A percentile compares a stretch with the other conserved stretches of the same genome.
These are phyloP conservation scores for Haliclystus octoradiatus DNA, from an alignment of 30 jellyfish, hydroid and myxozoan species.

Conservation along the genomic window DNA sequence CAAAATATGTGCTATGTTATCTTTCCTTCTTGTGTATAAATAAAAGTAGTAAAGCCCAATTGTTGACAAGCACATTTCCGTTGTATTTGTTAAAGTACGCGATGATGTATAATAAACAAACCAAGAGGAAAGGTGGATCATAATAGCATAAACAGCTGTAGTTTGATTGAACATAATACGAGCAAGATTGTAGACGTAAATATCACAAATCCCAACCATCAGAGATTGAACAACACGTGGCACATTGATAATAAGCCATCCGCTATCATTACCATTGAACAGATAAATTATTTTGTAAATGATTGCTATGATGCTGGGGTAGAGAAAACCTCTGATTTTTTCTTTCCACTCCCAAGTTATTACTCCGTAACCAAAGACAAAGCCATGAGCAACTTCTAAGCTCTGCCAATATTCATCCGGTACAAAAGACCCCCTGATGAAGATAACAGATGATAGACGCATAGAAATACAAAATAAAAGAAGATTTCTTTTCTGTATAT, in stretches of 20 bases:
- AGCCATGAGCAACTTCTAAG: slow-evolving; percentile 61
- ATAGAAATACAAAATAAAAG: no score
- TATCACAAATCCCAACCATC: slow-evolving; percentile 25
- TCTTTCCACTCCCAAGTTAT: slow-evolving; percentile 79
- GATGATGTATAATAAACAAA: slow-evolving; percentile 63
- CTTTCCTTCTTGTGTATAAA: not conserved
- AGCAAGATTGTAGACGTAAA: slow-evolving; percentile 11
- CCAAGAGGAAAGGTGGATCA: slow-evolving; percentile 52
- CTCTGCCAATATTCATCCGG: slow-evolving; percentile 93
- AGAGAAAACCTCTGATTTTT: slow-evolving; percentile 36
- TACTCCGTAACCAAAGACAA: slow-evolving; percentile 73
- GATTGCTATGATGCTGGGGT: slow-evolving; percentile 37
- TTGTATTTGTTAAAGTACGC: slow-evolving; percentile 61
- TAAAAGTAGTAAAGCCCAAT: slow-evolving; percentile 32
- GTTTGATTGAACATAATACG: slow-evolving; percentile 1
- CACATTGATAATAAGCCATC: slow-evolving; percentile 3
- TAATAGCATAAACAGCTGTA: slow-evolving; percentile 28
- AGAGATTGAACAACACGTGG: slow-evolving; percentile 66
- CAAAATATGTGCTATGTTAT: not conserved
- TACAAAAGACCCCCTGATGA: slow-evolving; percentile 50
- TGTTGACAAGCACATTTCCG: slow-evolving; percentile 62
- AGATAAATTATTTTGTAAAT: slow-evolving; percentile 8
- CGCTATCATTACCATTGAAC: slow-evolving; percentile 10
- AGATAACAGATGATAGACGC: slow-evolving; percentile 42
- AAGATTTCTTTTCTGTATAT: no score